Percentiles rank a stretch among this genome's conserved stretches.
phyloP scores from a whole-genome alignment of 2,113 vertebrate genomes.

The Merops nubicus region DNA sequence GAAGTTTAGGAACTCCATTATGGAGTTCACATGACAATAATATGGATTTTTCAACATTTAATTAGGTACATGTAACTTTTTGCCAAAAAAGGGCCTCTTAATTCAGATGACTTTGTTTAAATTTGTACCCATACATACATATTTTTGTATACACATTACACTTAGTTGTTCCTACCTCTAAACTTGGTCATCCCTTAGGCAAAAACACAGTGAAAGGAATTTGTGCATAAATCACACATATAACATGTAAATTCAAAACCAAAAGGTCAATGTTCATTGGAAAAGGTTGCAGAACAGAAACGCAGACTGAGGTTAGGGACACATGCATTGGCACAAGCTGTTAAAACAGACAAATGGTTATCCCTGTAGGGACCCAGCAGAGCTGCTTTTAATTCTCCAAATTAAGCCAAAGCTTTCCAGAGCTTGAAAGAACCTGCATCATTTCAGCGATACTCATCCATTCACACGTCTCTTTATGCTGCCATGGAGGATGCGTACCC shows the following conservation, averaged over 20 bases:
- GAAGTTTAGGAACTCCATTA: not conserved
- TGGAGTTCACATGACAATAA: not conserved
- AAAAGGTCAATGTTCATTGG: not conserved
- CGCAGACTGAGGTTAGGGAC: not conserved
- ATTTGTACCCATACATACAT: not conserved
- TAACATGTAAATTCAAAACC: not conserved
- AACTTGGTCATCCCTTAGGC: not conserved
- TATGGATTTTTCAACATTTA: not conserved
- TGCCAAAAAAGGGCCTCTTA: not conserved
- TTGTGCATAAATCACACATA: not conserved
- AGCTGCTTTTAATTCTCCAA: not conserved
- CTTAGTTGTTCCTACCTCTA: not conserved
- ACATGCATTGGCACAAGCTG: not conserved
- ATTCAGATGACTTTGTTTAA: not conserved
- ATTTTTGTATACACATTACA: not conserved
- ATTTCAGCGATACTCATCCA: accelerated
- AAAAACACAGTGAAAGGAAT: not conserved
- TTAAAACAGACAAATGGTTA: too few species aligned
- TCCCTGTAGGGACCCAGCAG: not conserved
- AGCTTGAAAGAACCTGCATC: not conserved
- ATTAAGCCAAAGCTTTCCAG: not conserved
- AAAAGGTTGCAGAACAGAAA: not conserved
- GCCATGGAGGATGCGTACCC: accelerated
- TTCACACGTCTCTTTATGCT: not conserved
- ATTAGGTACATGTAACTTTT: not conserved